Conservation (phyloP, 1,140 invertebrate genomes). For the Aphis craccivora region DNA sequence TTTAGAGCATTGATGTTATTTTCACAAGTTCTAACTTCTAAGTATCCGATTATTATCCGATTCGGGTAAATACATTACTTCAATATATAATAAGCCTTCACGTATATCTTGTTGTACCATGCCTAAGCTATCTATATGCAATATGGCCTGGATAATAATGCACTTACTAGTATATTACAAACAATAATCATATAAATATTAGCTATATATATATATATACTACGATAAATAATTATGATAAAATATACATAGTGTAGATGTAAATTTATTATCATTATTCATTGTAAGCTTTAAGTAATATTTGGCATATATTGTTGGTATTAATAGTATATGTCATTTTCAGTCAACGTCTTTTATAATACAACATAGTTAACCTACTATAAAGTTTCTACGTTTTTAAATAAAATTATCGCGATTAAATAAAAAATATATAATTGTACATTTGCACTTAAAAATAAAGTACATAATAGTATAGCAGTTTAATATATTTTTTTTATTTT, state of each 20-base stretch:
- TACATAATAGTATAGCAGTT: neutral
- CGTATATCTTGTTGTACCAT: neutral
- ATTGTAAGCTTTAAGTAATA: too few relatives aligned
- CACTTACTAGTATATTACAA: too few relatives aligned
- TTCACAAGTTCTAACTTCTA: neutral
- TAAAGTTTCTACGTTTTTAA: neutral
- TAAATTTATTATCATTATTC: too few relatives aligned
- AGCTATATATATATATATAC: neutral
- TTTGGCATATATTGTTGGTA: neutral
- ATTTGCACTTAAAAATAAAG: neutral
- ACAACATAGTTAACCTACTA: neutral
- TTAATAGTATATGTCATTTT: neutral
- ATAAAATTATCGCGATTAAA: neutral
- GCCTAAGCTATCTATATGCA: neutral
- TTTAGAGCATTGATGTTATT: neutral
- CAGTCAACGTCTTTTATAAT: neutral
- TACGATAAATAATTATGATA: neutral
- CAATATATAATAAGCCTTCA: neutral
- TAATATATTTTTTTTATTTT: too few relatives aligned
- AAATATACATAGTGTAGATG: neutral
- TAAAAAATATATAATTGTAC: too few relatives aligned
- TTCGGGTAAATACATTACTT: neutral
- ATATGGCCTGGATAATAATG: neutral
- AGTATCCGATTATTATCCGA: neutral
- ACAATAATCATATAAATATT: too few relatives aligned